Evolutionary conservation across 2,888 invertebrate species (phyloP), one percentile per base, ranked within the genome.

Genomic region (Acronicta leporina): DNA sequence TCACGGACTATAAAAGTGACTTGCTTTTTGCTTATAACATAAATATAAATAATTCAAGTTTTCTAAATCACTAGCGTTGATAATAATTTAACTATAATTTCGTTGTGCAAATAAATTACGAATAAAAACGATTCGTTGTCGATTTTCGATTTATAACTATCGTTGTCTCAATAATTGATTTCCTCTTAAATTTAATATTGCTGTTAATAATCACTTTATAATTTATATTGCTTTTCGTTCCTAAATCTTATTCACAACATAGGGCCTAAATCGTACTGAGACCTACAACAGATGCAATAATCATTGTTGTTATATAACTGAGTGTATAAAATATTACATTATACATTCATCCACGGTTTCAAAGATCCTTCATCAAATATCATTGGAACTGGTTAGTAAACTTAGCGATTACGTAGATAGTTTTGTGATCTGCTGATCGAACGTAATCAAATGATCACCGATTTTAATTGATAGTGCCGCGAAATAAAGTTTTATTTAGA

Each of bases 61-160:
- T 54, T 44, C 68, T 68, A 75, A 70, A 65, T 60, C 54, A 58
- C 71, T 81, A 77, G 69, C 58, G 43, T 62, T 59, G 55, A 56
- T 77, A 74, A 78, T 80, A 77, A 73, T 74, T 67, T 61, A 58
- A 67, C 58, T 72, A 62, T 67, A 66, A 72, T 73, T 85, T 85
- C 85, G 85, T 85, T 84, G 84, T 79, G 84, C 82, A 86, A 87
- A 84, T 81, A 78, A 87, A 82, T 76, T 77, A 77, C 72, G 76
- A 83, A 75, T 80, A 63, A 71, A 77, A 80, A 82, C 54, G 55
- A 79, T 90, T 91, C 91, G 91, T 90, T 91, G 91, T 91, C 63
- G 78, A 73, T 73, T 68, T 87, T 89, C 87, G 84, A 87, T 88
- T 81, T 84, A 83, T 68, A 49, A 46, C 84, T 86, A 80, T 87